Evolutionary conservation across 2,113 vertebrate genomes (phyloP).

Genomic region (Pseudonaja textilis): DNA sequence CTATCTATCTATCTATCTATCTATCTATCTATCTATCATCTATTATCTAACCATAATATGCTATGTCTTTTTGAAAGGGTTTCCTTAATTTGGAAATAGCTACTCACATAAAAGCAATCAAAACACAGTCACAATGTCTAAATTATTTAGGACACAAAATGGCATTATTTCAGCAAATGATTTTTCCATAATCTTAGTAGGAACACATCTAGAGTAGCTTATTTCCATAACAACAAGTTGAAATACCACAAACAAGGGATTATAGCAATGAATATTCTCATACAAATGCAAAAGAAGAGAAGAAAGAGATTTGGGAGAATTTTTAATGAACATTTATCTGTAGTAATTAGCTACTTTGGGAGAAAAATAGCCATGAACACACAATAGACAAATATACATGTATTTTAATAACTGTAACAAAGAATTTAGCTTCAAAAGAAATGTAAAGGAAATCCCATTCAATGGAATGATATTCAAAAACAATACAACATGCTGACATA

Average conservation of each 20-base stretch:
- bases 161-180: constrained; percentile 21
- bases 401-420: constrained; percentile 18
- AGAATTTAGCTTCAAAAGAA: neutral
- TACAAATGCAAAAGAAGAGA: constrained; percentile 29
- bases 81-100: neutral
- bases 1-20: no score
- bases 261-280: neutral
- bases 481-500: constrained; percentile 1
- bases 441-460: constrained; percentile 1
- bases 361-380: constrained; percentile 17
- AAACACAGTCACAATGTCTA: neutral
- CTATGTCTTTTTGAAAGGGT: neutral
- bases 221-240: constrained; percentile 29
- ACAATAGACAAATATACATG: constrained; percentile 15
- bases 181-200: constrained; percentile 18
- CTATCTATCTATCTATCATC: neutral
- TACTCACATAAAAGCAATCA: neutral
- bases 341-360: constrained; percentile 16
- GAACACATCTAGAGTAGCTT: neutral
- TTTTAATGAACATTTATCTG: constrained; percentile 36
- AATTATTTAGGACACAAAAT: neutral
- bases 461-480: constrained; percentile 14
- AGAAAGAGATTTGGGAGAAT: constrained; percentile 21
- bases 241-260: constrained; percentile 8
- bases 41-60: neutral